Evolutionary conservation across 35 echinoderm and acorn worm genomes (phyloP).

Genomic region (Strongylocentrotus purpuratus): DNA sequence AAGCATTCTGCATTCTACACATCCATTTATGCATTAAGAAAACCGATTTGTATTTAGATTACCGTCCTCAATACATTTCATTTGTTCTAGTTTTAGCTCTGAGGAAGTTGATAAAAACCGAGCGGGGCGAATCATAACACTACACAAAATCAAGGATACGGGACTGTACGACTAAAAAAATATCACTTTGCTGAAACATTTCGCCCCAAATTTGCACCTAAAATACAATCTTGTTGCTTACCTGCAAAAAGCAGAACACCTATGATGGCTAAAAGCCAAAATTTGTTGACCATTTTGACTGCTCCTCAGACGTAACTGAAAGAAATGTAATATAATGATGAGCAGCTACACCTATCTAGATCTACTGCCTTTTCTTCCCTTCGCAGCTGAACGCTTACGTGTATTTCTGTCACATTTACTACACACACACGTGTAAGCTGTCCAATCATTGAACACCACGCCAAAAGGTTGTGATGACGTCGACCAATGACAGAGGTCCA

Average conservation of each 20-base stretch:
- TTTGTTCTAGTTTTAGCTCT: not conserved
- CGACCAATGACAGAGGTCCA: constrained; percentile 71
- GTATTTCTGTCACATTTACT: not conserved
- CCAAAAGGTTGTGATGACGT: not conserved
- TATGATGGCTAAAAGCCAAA: constrained; percentile 73
- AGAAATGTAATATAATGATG: not conserved
- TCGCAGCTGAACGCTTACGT: constrained; percentile 10
- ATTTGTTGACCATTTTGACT: constrained; percentile 67
- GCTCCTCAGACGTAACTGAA: not conserved
- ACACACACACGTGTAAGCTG: constrained; percentile 56
- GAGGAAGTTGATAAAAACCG: not conserved
- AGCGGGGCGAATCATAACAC: not conserved
- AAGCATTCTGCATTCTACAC: too few species aligned
- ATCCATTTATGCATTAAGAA: too few species aligned
- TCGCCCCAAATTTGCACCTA: not conserved
- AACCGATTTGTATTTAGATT: not conserved
- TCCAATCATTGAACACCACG: constrained; percentile 77
- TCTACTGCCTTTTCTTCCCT: too few species aligned
- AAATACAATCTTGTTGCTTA: constrained; percentile 51
- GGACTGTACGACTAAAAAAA: not conserved
- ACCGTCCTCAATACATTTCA: too few species aligned
- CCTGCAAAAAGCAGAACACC: constrained; percentile 64
- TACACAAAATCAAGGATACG: constrained; percentile 23
- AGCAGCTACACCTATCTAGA: not conserved
- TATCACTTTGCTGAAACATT: not conserved